Base-by-base conservation (phyloP, 2,113 vertebrate genomes). In the Nothobranchius kuhntae region DNA sequence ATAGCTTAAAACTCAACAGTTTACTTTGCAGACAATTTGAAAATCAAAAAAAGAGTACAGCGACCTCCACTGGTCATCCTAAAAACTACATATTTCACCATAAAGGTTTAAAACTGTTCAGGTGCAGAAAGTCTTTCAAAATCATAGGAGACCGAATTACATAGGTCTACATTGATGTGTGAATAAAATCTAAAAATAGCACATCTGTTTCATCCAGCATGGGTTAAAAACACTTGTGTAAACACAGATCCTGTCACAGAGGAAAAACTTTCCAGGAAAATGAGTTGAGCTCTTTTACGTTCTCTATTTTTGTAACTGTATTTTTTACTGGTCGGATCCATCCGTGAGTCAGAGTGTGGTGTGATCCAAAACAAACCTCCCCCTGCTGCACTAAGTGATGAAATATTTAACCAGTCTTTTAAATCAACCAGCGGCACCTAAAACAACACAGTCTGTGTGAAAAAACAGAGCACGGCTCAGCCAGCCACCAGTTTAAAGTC, bases 321-420 rank as follows among this genome's bases (percentile, higher is more conserved):
- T 7, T 50, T 50, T 36, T 26, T 36, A 15, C 7, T 44, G 30
- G 66, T 42, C 36, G 10, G 5, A 51, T 21, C 52, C 76, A 0
- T 12, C 30, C 61, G 3, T 30, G 35, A 54, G 14, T 46, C 15
- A 57, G 4, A 62, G 58, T 14, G 26, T 38, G 35, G 60, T 21
- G 48, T 11, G 3, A 42, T 82, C 78, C 70, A 84, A 86, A 77
- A 62, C 60, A 82, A 80, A 80, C 62, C 64, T 65, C 65, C 66
- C 48, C 62, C 6, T 35, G 21, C 17, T 44, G 38, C 21, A 58
- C 58, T n/a, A 54, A 56, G 59, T 1, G 6, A 48, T 72, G 64
- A 68, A 65, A 62, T 58, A 51, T 69, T 52, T 71, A 53, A 38
- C 30, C 64, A 58, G 26, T 67, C 51, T 40, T 40, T 9, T 0